Percentiles rank a stretch among this genome's conserved stretches.
Conservation (phyloP, 2,113 vertebrate genomes). For the Oostethus manadensis region DNA sequence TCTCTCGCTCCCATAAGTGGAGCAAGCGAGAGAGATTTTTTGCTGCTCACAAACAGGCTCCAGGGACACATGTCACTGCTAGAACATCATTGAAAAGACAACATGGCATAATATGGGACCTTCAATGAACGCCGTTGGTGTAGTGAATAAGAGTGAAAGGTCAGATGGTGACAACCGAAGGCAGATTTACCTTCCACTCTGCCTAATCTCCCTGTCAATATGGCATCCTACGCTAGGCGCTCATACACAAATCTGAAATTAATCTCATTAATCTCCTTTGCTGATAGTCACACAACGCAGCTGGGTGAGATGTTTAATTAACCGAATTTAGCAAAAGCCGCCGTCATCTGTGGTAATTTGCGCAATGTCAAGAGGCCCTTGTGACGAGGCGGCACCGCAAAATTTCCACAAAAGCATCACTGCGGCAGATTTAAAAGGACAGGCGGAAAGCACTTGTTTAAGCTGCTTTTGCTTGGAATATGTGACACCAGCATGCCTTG, state of each 20-base stretch:
- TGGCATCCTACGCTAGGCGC: slow-evolving; percentile 37
- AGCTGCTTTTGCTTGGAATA: slow-evolving; percentile 11
- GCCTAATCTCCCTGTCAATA: slow-evolving; percentile 52
- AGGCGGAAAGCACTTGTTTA: slow-evolving; percentile 8
- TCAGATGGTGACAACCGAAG: slow-evolving; percentile 8
- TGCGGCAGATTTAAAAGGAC: slow-evolving; percentile 4
- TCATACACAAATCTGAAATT: slow-evolving; percentile 62
- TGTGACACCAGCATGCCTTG: slow-evolving; percentile 15
- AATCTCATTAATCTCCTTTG: slow-evolving; percentile 58
- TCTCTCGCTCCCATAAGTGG: too few species aligned
- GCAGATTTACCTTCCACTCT: slow-evolving; percentile 10
- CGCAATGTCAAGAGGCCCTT: not conserved
- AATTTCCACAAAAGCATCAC: slow-evolving; percentile 5
- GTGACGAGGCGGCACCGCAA: not conserved
- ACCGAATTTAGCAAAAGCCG: slow-evolving; percentile 32
- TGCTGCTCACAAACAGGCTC: too few species aligned
- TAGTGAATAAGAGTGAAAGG: not conserved
- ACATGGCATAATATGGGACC: too few species aligned
- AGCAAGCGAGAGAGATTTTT: too few species aligned
- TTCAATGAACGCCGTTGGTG: not conserved
- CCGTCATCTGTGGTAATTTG: slow-evolving; percentile 10
- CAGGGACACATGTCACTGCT: too few species aligned
- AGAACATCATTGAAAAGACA: too few species aligned
- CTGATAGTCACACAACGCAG: slow-evolving; percentile 44
- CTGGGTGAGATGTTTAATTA: slow-evolving; percentile 49